Evolutionary conservation across 1,140 invertebrate species (phyloP), one percentile per base, ranked within the genome.

Genomic region (Galleria mellonella): DNA sequence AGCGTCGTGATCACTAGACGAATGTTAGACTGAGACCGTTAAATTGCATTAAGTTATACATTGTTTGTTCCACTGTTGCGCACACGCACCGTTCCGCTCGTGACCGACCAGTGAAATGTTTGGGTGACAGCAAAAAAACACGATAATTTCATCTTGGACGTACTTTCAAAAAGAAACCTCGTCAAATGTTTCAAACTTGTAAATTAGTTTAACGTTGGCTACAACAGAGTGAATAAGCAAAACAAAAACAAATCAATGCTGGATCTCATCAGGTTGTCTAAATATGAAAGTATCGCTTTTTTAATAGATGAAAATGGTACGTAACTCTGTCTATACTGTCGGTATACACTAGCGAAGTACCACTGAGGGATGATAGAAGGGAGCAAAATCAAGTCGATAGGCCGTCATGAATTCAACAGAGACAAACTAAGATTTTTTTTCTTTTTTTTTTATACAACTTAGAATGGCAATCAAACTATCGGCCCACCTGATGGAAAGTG

Each of bases 21-120:
- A 42, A 30, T 33, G 38, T n/a, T 11, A 35, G 30, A 47, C 44
- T 47, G 13, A 40, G 14, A 47, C 55, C 64, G 59, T 73, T 58
- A 73, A 70, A 68, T 73, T 73, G 56, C 59, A 64, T 67, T 70
- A 72, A 29, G 23, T 36, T 32, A 36, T 49, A 44, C 46, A 62
- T 58, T 67, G 55, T 65, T 56, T 60, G 52, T 64, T 23, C 54
- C 14, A 43, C 32, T 37, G 62, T 51, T 55, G 48, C 40, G 40
- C 35, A 37, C 35, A 37, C 35, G 43, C 39, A 41, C 47, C 64
- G 62, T 63, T 68, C 47, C 62, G 63, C 28, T 68, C 53, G 46
- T 64, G 55, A 61, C 55, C 44, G 46, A 43, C 51, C 51, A 52
- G 52, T 55, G 55, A 55, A 42, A 33, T 36, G 54, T 9, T 40